phyloP scores from a whole-genome alignment of 2,888 invertebrate genomes.

The Esperia sulphurella region DNA sequence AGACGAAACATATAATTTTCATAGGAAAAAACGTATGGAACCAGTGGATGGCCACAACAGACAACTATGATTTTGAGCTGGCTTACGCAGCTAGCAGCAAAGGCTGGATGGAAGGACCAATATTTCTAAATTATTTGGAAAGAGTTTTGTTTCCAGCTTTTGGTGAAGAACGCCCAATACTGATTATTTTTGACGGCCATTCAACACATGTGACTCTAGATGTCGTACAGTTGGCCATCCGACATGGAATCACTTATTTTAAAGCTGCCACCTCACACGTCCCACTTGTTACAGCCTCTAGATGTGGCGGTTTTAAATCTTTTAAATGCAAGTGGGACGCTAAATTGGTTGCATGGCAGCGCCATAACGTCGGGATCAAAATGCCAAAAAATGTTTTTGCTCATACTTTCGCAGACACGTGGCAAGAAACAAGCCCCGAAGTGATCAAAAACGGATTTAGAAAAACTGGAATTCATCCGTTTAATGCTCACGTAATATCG shows the following conservation, averaged over 20 bases:
- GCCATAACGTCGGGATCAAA: slow-evolving; percentile 20
- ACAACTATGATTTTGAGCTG: slow-evolving; percentile 25
- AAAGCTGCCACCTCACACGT: slow-evolving; percentile 34
- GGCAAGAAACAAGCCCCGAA: slow-evolving; percentile 9
- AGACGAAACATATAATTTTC: slow-evolving; percentile 18
- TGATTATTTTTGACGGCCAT: slow-evolving; percentile 36
- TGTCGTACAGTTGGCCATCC: slow-evolving; percentile 11
- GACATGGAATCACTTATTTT: slow-evolving; percentile 21
- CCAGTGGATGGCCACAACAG: slow-evolving; percentile 20
- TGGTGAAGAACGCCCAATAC: slow-evolving; percentile 28
- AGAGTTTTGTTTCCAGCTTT: slow-evolving; percentile 26
- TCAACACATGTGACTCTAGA: slow-evolving; percentile 21
- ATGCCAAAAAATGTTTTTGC: slow-evolving; percentile 13
- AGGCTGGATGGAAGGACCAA: slow-evolving; percentile 35
- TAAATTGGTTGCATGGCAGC: slow-evolving; percentile 22
- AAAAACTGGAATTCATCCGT: slow-evolving; percentile 20
- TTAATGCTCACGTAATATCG: slow-evolving; percentile 6
- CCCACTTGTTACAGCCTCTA: slow-evolving; percentile 29
- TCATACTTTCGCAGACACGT: slow-evolving; percentile 11
- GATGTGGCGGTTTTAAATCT: slow-evolving; percentile 29
- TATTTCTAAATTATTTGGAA: slow-evolving; percentile 33
- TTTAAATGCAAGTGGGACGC: slow-evolving; percentile 22
- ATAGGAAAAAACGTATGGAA: slow-evolving; percentile 24
- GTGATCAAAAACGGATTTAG: slow-evolving; percentile 20
- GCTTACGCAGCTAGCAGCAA: slow-evolving; percentile 33